Evolutionary conservation across 2,797 vertebrate genomes (phyloP).

Genomic region (Fistularia commersonii): DNA sequence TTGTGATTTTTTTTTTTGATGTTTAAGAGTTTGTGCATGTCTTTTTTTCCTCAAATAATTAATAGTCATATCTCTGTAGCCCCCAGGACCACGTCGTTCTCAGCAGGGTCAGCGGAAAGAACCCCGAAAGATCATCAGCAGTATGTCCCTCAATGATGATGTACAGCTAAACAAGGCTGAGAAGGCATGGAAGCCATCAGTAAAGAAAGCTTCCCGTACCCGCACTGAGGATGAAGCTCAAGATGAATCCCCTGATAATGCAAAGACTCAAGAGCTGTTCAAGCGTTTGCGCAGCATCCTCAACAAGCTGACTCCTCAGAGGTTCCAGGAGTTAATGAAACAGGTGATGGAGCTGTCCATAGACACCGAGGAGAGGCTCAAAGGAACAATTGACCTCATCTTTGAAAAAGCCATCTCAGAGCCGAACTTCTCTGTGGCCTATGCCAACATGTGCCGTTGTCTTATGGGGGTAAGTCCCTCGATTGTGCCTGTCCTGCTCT

Average conservation of each 20-base stretch:
- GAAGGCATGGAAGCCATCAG: slow-evolving; percentile 93
- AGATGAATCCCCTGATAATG: slow-evolving; percentile 74
- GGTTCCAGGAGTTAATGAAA: slow-evolving; percentile 97
- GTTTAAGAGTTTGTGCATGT: too few relatives aligned
- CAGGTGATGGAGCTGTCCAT: slow-evolving; percentile 92
- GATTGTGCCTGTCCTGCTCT: slow-evolving; percentile 13
- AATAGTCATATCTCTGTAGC: slow-evolving; percentile 60
- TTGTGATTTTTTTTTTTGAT: too few relatives aligned
- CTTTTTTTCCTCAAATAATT: background rate
- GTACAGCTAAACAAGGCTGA: slow-evolving; percentile 95
- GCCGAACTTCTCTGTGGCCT: slow-evolving; percentile 98
- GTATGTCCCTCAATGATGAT: slow-evolving; percentile 86
- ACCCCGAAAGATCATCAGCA: slow-evolving; percentile 91
- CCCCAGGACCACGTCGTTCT: slow-evolving; percentile 87
- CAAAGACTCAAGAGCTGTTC: slow-evolving; percentile 87
- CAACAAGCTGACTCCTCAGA: slow-evolving; percentile 96
- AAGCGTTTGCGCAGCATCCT: slow-evolving; percentile 91
- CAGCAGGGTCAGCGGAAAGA: slow-evolving; percentile 91
- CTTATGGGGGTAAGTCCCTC: slow-evolving; percentile 89
- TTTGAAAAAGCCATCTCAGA: slow-evolving; percentile 99
- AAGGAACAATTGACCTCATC: slow-evolving; percentile 95
- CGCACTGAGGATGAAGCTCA: slow-evolving; percentile 39
- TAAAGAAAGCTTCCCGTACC: slow-evolving; percentile 69
- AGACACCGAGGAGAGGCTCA: slow-evolving; percentile 94
- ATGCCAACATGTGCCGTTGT: slow-evolving; percentile 99